A percentile compares a stretch with the other conserved stretches of the same genome.
Evolutionary conservation across 2,113 vertebrate genomes (phyloP).

Genomic region (Mesoclemmys tuberculata): DNA sequence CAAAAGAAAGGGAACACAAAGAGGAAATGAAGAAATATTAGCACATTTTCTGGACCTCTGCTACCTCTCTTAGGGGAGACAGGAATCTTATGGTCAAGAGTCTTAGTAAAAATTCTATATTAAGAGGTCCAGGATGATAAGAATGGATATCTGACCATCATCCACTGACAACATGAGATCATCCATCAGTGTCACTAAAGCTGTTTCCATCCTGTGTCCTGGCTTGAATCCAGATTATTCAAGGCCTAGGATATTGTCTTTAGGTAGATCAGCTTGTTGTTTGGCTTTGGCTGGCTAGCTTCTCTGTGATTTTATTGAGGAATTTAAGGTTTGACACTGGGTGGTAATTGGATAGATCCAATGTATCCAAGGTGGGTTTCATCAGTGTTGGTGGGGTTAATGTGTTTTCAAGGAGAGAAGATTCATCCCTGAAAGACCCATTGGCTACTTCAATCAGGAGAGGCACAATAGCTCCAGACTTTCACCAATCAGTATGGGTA

Average conservation of each 20-base stretch:
- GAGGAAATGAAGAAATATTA: background rate
- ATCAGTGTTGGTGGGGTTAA: background rate
- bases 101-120: background rate
- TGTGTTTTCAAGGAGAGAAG: background rate
- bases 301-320: conserved; percentile 20
- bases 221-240: conserved; percentile 67
- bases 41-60: background rate
- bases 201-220: conserved; percentile 63
- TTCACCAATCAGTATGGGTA: background rate
- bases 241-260: conserved; percentile 64
- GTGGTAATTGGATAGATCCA: background rate
- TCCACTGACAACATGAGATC: conserved; percentile 58
- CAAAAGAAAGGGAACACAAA: background rate
- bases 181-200: conserved; percentile 50
- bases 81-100: conserved; percentile 9
- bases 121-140: background rate
- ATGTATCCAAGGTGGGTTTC: conserved; percentile 1
- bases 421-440: background rate
- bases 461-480: background rate
- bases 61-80: background rate
- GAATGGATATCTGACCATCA: conserved; percentile 34
- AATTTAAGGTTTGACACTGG: conserved; percentile 13
- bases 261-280: conserved; percentile 70
- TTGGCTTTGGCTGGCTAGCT: conserved; percentile 73
- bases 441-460: background rate